Evolutionary conservation across 2,797 vertebrate species (phyloP).

Genomic region (Notolepis coatsorum): DNA sequence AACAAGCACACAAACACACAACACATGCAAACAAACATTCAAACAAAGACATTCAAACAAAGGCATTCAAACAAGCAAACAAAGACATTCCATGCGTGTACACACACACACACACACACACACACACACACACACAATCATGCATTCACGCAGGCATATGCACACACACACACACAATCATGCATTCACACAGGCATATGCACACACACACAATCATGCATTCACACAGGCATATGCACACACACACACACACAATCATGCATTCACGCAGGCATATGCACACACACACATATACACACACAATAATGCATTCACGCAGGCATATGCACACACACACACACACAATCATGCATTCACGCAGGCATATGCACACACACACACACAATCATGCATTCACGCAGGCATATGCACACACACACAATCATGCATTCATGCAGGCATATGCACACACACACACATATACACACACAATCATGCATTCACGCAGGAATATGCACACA

Average conservation of each 20-base stretch:
- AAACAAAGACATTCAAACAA: constrained; percentile 32
- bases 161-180: not conserved
- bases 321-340: not conserved
- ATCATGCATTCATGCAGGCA: not conserved
- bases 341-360: constrained; percentile 1
- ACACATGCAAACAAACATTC: not conserved
- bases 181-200: not conserved
- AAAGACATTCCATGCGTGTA: too few relatives aligned
- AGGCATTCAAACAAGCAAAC: not conserved
- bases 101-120: constrained; percentile 6
- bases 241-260: constrained; percentile 5
- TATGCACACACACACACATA: not conserved
- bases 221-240: constrained; percentile 1
- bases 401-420: constrained; percentile 12
- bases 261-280: too few relatives aligned
- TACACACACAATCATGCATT: not conserved
- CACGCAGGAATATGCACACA: constrained; percentile 32
- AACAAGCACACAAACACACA: not conserved
- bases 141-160: not conserved
- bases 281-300: constrained; percentile 14
- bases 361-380: constrained; percentile 28
- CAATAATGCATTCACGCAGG: not conserved
- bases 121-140: constrained; percentile 15
- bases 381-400: constrained; percentile 1
- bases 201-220: constrained; percentile 34